phyloP scores from a whole-genome alignment of 2,888 invertebrate species.

The Onchidella celtica region DNA sequence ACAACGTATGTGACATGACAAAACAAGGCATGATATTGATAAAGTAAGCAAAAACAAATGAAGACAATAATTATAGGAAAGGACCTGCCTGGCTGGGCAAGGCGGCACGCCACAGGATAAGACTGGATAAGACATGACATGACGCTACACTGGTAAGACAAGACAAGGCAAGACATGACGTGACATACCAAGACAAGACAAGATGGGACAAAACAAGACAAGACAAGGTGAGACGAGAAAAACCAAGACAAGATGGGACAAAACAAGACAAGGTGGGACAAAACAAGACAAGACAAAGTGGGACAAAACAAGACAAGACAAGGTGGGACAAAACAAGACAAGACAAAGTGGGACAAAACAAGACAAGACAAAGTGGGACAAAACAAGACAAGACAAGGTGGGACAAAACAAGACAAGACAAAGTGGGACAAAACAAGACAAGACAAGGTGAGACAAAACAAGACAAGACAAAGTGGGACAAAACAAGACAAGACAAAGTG shows the following conservation, averaged over 20 bases:
- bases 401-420: no score
- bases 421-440: neutral
- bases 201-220: constrained; percentile 40
- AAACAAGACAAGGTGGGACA: constrained; percentile 34
- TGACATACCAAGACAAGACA: constrained; percentile 35
- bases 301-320: constrained; percentile 29
- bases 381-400: no score
- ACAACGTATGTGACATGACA: no score
- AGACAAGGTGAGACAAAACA: neutral
- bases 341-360: constrained; percentile 15
- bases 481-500: neutral
- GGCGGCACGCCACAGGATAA: neutral
- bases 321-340: constrained; percentile 24
- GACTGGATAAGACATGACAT: constrained; percentile 26
- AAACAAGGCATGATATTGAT: no score
- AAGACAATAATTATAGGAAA: no score
- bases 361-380: no score
- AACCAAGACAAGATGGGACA: constrained; percentile 39
- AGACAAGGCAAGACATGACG: constrained; percentile 38
- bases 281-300: constrained; percentile 28
- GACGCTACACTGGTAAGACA: constrained; percentile 17
- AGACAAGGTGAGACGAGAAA: constrained; percentile 29
- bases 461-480: neutral
- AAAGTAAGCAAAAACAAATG: no score
- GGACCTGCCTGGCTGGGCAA: no score